phyloP scores from a whole-genome alignment of 2,888 invertebrate genomes.

The Parelbella ahira region DNA sequence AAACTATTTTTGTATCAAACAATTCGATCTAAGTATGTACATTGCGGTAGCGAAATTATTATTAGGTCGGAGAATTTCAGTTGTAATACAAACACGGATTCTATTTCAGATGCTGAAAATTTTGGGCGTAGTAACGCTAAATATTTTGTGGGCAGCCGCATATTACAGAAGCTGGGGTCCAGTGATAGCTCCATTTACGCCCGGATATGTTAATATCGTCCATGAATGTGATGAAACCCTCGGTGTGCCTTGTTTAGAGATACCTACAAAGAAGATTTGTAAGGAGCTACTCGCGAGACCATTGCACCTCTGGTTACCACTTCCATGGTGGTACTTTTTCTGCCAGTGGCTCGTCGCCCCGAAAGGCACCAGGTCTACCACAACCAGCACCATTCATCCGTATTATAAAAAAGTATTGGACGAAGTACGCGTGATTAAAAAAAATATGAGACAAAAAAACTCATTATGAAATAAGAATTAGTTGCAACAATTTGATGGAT shows the following conservation, averaged over 20 bases:
- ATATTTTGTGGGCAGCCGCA: too few relatives aligned
- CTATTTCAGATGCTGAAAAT: too few relatives aligned
- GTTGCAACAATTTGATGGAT: too few relatives aligned
- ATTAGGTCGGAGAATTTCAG: too few relatives aligned
- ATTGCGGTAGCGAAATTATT: too few relatives aligned
- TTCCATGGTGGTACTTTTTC: slow-evolving; percentile 49
- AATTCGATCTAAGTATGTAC: too few relatives aligned
- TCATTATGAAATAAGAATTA: too few relatives aligned
- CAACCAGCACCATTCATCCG: slow-evolving; percentile 36
- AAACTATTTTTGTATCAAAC: too few relatives aligned
- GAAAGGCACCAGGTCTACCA: slow-evolving; percentile 24
- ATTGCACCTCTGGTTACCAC: slow-evolving; percentile 32
- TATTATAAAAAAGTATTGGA: slow-evolving; percentile 36
- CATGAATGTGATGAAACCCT: slow-evolving; percentile 33
- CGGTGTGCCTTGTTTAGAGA: slow-evolving; percentile 35
- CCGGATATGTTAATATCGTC: slow-evolving; percentile 30
- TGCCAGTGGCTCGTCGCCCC: slow-evolving; percentile 38
- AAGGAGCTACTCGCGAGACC: slow-evolving; percentile 33
- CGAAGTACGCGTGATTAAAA: slow-evolving; percentile 29
- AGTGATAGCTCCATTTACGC: slow-evolving; percentile 35
- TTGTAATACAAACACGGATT: too few relatives aligned
- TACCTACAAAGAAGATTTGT: slow-evolving; percentile 41
- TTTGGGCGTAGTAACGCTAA: too few relatives aligned
- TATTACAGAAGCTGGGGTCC: slow-evolving; percentile 35
- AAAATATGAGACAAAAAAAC: slow-evolving; percentile 26